Evolutionary conservation across 2,888 invertebrate species (phyloP).

Genomic region (Stenodera caucasica): DNA sequence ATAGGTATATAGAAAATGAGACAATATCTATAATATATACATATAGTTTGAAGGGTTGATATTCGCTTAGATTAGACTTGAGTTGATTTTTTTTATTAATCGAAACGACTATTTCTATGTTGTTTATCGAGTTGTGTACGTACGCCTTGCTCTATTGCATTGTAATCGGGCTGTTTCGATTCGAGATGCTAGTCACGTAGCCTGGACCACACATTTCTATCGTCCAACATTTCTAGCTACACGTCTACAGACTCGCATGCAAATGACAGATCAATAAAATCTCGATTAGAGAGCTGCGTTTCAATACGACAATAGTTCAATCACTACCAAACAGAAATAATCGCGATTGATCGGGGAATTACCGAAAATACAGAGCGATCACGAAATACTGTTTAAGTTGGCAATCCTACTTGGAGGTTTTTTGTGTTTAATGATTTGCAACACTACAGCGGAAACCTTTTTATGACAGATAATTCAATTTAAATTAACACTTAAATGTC

Average conservation of each 20-base stretch:
- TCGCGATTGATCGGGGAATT: too few species aligned
- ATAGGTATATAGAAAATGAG: too few species aligned
- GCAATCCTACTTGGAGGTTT: too few species aligned
- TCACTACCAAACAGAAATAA: constrained; percentile 16
- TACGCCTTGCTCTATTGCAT: constrained; percentile 18
- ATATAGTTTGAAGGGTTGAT: too few species aligned
- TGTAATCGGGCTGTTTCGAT: constrained; percentile 13
- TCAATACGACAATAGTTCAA: constrained; percentile 28
- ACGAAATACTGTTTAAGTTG: too few species aligned
- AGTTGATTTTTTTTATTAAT: constrained; percentile 11
- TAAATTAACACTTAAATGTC: too few species aligned
- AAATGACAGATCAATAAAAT: constrained; percentile 35
- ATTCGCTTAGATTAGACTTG: too few species aligned
- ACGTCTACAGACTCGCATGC: constrained; percentile 27
- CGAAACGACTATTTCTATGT: constrained; percentile 15
- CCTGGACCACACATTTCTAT: constrained; percentile 31
- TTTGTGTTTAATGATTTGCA: too few species aligned
- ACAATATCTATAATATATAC: too few species aligned
- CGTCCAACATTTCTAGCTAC: constrained; percentile 25
- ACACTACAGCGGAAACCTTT: too few species aligned
- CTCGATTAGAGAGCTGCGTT: constrained; percentile 29
- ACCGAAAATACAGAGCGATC: too few species aligned
- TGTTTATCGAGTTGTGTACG: constrained; percentile 23
- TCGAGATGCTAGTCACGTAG: constrained; percentile 31
- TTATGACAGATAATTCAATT: too few species aligned